A percentile compares a stretch with the other conserved stretches of the same genome.
Evolutionary conservation across 2,113 vertebrate genomes (phyloP).

Genomic region (Saccopteryx leptura): DNA sequence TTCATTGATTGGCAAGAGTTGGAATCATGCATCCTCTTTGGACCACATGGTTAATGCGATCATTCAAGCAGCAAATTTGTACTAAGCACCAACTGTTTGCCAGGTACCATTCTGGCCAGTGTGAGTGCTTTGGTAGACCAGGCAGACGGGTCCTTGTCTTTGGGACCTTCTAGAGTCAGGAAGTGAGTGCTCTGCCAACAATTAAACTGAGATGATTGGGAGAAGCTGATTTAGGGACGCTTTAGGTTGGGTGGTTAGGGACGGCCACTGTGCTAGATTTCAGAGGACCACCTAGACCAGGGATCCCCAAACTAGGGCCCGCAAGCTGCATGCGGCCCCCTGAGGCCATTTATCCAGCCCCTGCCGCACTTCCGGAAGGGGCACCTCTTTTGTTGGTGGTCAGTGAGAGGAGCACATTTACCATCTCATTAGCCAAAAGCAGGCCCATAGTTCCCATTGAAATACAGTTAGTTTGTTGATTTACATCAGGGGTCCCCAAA

Average conservation of each 20-base stretch:
- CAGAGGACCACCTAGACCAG: not conserved
- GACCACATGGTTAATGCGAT: not conserved
- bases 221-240: not conserved
- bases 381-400: too few relatives aligned
- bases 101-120: not conserved
- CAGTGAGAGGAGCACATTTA: too few relatives aligned
- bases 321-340: too few relatives aligned
- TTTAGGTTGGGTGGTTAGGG: not conserved
- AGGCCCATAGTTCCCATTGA: too few relatives aligned
- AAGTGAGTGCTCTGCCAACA: not conserved
- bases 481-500: too few relatives aligned
- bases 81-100: not conserved
- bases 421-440: too few relatives aligned
- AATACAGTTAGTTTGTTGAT: too few relatives aligned
- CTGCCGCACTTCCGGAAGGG: too few relatives aligned
- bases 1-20: constrained; percentile 35
- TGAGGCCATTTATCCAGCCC: too few relatives aligned
- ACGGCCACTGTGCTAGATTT: not conserved
- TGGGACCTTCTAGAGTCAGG: not conserved
- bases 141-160: not conserved
- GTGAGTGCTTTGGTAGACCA: not conserved
- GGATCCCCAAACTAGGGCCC: too few relatives aligned
- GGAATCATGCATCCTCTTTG: not conserved
- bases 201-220: not conserved
- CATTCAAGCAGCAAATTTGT: not conserved